Base-by-base conservation (phyloP, 2,797 vertebrate species). In the Meda fulgida region DNA sequence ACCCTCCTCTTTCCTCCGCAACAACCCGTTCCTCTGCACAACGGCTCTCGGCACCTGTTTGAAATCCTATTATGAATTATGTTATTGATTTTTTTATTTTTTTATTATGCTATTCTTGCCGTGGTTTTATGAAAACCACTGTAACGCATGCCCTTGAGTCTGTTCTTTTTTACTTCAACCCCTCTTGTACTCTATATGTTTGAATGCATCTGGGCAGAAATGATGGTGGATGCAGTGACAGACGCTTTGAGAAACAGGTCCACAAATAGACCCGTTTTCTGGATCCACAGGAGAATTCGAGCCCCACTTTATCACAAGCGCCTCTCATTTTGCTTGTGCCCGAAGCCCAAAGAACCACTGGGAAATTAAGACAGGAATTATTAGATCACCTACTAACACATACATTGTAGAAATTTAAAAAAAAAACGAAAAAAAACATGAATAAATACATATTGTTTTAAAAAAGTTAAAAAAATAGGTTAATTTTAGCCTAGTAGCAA, bases 291-390 rank as follows among this genome's bases (percentile, higher is more conserved):
- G 93, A 93, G 93, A 95, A 86, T 90, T 83, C 89, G 86, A 94
- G 94, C 92, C 93, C 94, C 93, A 95, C 91, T 95, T 95, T 89
- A 93, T 89, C 86, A 89, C 86, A 91, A 90, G 90, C 89, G 90
- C 92, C 92, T 93, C 91, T 89, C 90, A 90, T 92, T 94, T 92
- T 80, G 65, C 87, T 67, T 80, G 86, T 86, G 93, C 93, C 92
- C 91, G 69, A 9, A 93, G 94, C 93, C 92, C 94, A 92, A 94
- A 84, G 89, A 92, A 93, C 95, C 93, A 85, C 90, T 92, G 95
- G 95, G 94, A 95, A 95, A 95, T 95, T 94, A 94, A 92, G 93
- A 91, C 91, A 89, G 84, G 89, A 92, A 91, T 92, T 91, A 93
- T 93, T 93, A 92, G 92, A 92, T 92, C 88, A 89, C 85, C 81